phyloP scores from a whole-genome alignment of 2,888 invertebrate genomes.

The Acleris laterana region DNA sequence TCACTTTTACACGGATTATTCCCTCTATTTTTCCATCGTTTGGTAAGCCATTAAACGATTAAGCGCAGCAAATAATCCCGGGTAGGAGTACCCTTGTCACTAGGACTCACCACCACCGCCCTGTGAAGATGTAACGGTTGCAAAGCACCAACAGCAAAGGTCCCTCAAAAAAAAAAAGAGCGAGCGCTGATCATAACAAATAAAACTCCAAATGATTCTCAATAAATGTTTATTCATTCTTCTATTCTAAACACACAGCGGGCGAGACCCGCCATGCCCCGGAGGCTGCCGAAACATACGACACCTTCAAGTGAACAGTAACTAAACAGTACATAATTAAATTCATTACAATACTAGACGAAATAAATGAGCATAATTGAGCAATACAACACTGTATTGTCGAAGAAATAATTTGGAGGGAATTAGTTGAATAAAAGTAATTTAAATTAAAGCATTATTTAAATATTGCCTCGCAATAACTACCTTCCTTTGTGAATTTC shows the following conservation, averaged over 20 bases:
- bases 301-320: constrained; percentile 47
- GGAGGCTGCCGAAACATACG: constrained; percentile 52
- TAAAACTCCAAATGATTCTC: constrained; percentile 65
- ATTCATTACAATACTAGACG: constrained; percentile 42
- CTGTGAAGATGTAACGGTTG: too few relatives aligned
- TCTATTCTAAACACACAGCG: constrained; percentile 74
- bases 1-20: too few relatives aligned
- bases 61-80: too few relatives aligned
- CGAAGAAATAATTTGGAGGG: constrained; percentile 63
- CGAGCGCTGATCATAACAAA: constrained; percentile 39
- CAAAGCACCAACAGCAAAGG: too few relatives aligned
- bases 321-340: constrained; percentile 46
- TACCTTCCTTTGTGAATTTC: too few relatives aligned
- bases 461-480: constrained; percentile 65
- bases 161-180: too few relatives aligned
- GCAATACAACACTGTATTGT: constrained; percentile 78
- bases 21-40: too few relatives aligned
- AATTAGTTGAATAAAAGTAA: constrained; percentile 54
- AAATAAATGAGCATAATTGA: constrained; percentile 77
- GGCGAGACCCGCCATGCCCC: constrained; percentile 53
- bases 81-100: too few relatives aligned
- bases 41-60: too few relatives aligned
- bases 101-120: too few relatives aligned
- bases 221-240: constrained; percentile 79
- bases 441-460: constrained; percentile 59